Base-by-base conservation (phyloP, 2,888 invertebrate species). In the Sycophila texana region DNA sequence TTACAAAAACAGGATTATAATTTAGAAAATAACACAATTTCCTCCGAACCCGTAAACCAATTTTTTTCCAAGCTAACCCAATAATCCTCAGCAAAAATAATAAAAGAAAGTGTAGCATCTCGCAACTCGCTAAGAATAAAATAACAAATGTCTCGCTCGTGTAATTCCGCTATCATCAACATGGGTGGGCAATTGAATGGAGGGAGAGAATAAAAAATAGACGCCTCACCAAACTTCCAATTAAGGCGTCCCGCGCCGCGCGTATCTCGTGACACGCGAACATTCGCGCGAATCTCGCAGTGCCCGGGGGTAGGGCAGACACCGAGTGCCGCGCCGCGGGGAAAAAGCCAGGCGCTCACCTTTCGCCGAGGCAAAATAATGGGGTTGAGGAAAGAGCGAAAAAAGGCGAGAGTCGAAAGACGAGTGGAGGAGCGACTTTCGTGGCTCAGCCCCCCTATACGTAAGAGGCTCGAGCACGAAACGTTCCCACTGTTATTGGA, bases 251-350 rank as follows among this genome's bases (percentile, higher is more conserved):
- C 14, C 57, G 47, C 51, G 22, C 5, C 10, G 13, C 51, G 20
- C 66, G 22, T 10, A 49, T 66, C 66, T 66, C 66, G 66, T 66
- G 71, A 57, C 74, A 74, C 74, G 74, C 74, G 74, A 74, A 47
- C 58, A n/a, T 68, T 16, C 10, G 4, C 20, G 55, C 30, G 55
- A 55, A 39, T 68, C 55, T 26, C 39, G 39, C 39, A 4, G 61
- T 16, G 26, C 60, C 16, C 26, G 22, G 58, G 4, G 20, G 10
- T 7, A 26, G 18, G 20, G 47, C 57, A 47, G 66, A 66, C 57
- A 55, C 74, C 74, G 74, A 65, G 74, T 74, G 63, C 63, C 61
- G n/a, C 61, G 61, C 26, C 39, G 39, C 39, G 39, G 39, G 39
- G 39, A 39, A 39, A 39, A 39, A 39, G 7, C 14, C 26, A 5